phyloP scores from a whole-genome alignment of 1,140 invertebrate species.

The Holotrichia oblita region DNA sequence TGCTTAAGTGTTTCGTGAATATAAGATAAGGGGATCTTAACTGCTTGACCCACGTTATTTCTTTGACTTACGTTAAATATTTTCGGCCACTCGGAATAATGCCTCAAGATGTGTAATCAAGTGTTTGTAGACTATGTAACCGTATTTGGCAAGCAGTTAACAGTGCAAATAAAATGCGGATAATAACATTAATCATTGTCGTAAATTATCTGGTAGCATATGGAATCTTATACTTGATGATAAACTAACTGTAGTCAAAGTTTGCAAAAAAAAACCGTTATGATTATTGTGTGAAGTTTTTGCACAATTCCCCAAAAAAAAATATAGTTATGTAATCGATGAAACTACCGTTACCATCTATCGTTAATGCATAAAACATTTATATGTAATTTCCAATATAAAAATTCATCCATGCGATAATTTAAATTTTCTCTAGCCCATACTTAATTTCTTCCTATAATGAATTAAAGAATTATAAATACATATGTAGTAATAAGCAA shows the following conservation, averaged over 20 bases:
- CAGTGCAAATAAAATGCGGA: neutral
- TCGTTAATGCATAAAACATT: too few relatives aligned
- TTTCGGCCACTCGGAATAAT: neutral
- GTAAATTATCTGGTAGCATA: neutral
- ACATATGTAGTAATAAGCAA: too few relatives aligned
- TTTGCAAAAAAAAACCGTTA: neutral
- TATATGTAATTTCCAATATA: too few relatives aligned
- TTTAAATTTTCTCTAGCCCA: too few relatives aligned
- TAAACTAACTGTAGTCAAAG: neutral
- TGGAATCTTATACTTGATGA: neutral
- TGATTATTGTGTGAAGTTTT: neutral
- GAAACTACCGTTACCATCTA: too few relatives aligned
- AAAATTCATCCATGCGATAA: too few relatives aligned
- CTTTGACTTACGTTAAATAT: neutral
- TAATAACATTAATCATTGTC: neutral
- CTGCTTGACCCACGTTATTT: slow-evolving; percentile 6
- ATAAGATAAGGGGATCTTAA: slow-evolving; percentile 17
- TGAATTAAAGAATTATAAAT: too few relatives aligned
- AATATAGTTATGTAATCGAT: too few relatives aligned
- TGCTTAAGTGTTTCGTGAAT: slow-evolving; percentile 8
- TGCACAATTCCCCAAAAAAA: too few relatives aligned
- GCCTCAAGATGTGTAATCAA: too few relatives aligned
- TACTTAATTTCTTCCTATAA: too few relatives aligned
- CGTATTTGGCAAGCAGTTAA: neutral
- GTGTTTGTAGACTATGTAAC: neutral